These are phyloP conservation scores for Coregonus suidteri DNA, from an alignment of 2,797 vertebrate genomes.

Conservation along the genomic window DNA sequence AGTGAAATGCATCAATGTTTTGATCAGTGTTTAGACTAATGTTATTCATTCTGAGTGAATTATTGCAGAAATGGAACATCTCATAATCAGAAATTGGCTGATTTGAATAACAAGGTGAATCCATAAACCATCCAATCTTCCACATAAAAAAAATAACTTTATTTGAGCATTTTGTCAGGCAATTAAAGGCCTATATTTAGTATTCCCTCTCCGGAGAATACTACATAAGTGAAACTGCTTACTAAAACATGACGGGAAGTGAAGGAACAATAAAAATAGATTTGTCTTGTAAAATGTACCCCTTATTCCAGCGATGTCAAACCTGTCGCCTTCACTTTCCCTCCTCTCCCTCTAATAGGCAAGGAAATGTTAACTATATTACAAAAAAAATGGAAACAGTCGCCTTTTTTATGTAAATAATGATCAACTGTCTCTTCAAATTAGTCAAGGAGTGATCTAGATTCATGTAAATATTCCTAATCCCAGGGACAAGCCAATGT, in stretches of 20 bases:
- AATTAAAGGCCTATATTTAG: constrained; percentile 8
- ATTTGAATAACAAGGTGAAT: neutral
- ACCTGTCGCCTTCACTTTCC: constrained; percentile 25
- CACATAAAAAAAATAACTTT: constrained; percentile 43
- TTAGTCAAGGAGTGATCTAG: constrained; percentile 3
- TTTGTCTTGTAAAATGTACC: constrained; percentile 32
- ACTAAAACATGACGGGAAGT: constrained; percentile 29
- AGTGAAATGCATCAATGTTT: constrained; percentile 40
- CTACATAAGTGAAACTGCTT: constrained; percentile 48
- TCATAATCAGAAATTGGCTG: neutral
- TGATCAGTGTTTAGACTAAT: constrained; percentile 46
- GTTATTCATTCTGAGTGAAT: constrained; percentile 36
- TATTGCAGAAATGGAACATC: neutral
- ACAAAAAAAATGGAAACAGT: constrained; percentile 1
- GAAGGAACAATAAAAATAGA: constrained; percentile 25
- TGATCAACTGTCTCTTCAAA: constrained; percentile 13
- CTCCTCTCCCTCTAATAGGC: constrained; percentile 21
- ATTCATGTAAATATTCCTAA: neutral
- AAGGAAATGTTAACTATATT: constrained; percentile 6
- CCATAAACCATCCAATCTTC: neutral
- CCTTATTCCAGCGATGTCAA: constrained; percentile 34
- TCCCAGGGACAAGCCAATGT: neutral
- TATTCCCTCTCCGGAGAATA: constrained; percentile 31
- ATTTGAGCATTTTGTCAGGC: constrained; percentile 47
- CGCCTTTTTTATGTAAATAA: constrained; percentile 7